Evolutionary conservation across 2,888 invertebrate genomes (phyloP).

Genomic region (Thysanoteuthis rhombus): DNA sequence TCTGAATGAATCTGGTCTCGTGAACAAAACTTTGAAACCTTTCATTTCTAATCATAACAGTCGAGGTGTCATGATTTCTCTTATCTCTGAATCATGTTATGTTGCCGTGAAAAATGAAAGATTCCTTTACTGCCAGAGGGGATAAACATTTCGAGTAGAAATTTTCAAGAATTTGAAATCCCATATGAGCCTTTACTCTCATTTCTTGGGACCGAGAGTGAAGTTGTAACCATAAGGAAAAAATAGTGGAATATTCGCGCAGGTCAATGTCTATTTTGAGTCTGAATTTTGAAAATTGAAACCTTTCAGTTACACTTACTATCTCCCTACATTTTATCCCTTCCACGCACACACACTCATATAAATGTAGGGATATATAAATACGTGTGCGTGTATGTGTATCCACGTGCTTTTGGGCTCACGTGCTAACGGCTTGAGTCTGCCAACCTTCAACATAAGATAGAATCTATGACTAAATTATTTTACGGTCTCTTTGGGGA

Average conservation of each 20-base stretch:
- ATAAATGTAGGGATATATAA: too few relatives aligned
- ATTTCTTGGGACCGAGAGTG: neutral
- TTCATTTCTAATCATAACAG: too few relatives aligned
- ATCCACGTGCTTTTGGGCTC: neutral
- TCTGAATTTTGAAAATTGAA: neutral
- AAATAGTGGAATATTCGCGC: neutral
- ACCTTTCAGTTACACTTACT: neutral
- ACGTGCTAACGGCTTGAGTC: too few relatives aligned
- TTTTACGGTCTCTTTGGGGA: too few relatives aligned
- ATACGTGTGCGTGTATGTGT: too few relatives aligned
- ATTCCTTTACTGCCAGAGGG: neutral
- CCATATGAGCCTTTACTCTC: neutral
- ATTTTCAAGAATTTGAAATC: neutral
- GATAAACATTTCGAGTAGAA: neutral
- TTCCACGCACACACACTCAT: too few relatives aligned
- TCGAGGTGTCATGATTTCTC: neutral
- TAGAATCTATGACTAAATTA: too few relatives aligned
- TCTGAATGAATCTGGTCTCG: too few relatives aligned
- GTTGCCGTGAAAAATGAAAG: neutral
- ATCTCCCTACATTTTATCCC: too few relatives aligned
- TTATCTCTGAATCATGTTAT: neutral
- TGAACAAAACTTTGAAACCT: too few relatives aligned
- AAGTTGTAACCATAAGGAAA: neutral
- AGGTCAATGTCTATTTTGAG: neutral
- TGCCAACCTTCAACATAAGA: too few relatives aligned